phyloP scores from a whole-genome alignment of 2,888 invertebrate genomes.

The Drosophila kambysellisi region DNA sequence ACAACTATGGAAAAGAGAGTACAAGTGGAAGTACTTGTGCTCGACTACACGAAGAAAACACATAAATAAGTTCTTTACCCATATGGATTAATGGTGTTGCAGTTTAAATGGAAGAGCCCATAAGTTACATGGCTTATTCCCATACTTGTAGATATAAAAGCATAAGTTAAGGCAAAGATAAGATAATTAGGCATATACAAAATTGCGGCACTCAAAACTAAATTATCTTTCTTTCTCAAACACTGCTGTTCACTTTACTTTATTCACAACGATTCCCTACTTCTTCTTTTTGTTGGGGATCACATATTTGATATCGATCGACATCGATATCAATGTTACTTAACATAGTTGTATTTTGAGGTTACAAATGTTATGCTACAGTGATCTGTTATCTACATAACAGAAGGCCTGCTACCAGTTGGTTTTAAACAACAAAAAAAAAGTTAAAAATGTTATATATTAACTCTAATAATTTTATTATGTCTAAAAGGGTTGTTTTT shows the following conservation, averaged over 20 bases:
- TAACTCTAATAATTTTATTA: not conserved
- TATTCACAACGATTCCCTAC: no score
- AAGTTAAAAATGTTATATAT: not conserved
- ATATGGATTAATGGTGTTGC: constrained; percentile 31
- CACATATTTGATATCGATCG: no score
- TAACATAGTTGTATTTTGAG: no score
- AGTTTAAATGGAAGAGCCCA: constrained; percentile 3
- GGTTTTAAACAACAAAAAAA: not conserved
- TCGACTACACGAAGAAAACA: constrained; percentile 23
- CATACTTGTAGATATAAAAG: not conserved
- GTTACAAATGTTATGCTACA: no score
- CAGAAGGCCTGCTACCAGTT: not conserved
- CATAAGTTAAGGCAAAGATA: not conserved
- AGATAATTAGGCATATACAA: not conserved
- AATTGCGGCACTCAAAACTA: not conserved
- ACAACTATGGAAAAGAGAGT: not conserved
- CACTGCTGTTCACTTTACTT: no score
- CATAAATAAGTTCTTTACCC: constrained; percentile 44
- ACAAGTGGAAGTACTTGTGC: not conserved
- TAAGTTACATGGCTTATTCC: constrained; percentile 14
- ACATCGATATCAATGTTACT: no score
- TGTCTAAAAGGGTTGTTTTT: not conserved
- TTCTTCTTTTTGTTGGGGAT: no score
- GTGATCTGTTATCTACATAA: no score
- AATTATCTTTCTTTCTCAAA: no score